Percentiles rank a stretch among this genome's conserved stretches.
Conservation (phyloP, 2,113 vertebrate species). For the Oncorhynchus mykiss region DNA sequence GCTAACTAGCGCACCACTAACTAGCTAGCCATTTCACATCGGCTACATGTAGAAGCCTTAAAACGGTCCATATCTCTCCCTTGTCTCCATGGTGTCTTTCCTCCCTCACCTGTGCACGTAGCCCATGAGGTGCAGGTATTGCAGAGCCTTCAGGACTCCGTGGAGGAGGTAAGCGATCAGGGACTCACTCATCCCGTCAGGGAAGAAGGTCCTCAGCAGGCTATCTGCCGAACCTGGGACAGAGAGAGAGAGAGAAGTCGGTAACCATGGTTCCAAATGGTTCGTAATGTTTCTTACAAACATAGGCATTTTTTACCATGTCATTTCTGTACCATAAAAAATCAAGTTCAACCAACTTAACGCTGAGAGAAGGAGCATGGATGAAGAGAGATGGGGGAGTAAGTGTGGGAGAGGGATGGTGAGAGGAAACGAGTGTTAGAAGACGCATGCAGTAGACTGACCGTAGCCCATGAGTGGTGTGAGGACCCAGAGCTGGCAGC, state of each 20-base stretch:
- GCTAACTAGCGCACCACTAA: no score
- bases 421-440: neutral
- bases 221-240: constrained; percentile 87
- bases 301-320: neutral
- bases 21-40: no score
- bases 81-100: neutral
- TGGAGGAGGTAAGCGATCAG: constrained; percentile 91
- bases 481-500: constrained; percentile 94
- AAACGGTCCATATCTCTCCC: neutral
- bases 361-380: neutral
- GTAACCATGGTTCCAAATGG: no score
- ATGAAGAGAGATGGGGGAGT: neutral
- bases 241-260: neutral
- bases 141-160: constrained; percentile 87
- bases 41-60: no score
- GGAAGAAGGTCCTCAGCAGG: constrained; percentile 88
- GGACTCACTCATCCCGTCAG: constrained; percentile 95
- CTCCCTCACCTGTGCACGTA: constrained; percentile 89
- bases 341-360: no score
- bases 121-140: constrained; percentile 92
- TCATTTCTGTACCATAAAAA: neutral
- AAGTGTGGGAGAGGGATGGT: neutral
- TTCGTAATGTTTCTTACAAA: no score
- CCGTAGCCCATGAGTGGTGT: constrained; percentile 94
- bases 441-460: constrained; percentile 64